Conservation (phyloP, 2,888 invertebrate species). For the Orthosia gracilis region DNA sequence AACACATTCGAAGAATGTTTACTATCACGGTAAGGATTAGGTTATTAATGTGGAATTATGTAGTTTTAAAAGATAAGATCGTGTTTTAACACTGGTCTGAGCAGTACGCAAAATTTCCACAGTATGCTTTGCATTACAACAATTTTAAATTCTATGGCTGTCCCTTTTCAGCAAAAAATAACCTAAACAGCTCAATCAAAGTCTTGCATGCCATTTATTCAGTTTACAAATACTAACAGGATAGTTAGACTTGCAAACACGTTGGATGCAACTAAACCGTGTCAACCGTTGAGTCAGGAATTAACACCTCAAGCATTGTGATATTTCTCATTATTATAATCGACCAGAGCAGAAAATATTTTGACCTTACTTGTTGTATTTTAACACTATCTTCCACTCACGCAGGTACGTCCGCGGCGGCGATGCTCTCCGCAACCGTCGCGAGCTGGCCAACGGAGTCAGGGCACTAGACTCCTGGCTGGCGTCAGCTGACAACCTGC, state of each 20-base stretch:
- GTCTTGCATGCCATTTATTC: too few relatives aligned
- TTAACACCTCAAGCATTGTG: neutral
- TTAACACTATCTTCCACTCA: neutral
- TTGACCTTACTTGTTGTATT: neutral
- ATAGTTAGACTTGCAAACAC: neutral
- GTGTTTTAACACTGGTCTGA: neutral
- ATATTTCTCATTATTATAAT: too few relatives aligned
- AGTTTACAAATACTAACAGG: neutral
- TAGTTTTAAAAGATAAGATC: neutral
- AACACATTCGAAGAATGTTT: constrained; percentile 3
- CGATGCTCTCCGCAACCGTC: constrained; percentile 95
- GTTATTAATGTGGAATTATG: neutral
- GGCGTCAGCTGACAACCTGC: constrained; percentile 93
- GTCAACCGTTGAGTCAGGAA: neutral
- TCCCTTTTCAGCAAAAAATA: too few relatives aligned
- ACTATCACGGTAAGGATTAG: constrained; percentile 26
- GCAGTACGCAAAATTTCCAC: neutral
- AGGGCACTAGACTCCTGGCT: constrained; percentile 96
- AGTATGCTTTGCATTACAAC: neutral
- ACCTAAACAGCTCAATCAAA: too few relatives aligned
- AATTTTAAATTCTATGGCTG: neutral
- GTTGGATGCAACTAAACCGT: too few relatives aligned
- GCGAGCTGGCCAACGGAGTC: constrained; percentile 94
- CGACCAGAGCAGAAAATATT: too few relatives aligned
- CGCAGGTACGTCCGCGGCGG: constrained; percentile 95